Conservation (phyloP, 2,797 vertebrate genomes). For the Ambastaia sidthimunki region DNA sequence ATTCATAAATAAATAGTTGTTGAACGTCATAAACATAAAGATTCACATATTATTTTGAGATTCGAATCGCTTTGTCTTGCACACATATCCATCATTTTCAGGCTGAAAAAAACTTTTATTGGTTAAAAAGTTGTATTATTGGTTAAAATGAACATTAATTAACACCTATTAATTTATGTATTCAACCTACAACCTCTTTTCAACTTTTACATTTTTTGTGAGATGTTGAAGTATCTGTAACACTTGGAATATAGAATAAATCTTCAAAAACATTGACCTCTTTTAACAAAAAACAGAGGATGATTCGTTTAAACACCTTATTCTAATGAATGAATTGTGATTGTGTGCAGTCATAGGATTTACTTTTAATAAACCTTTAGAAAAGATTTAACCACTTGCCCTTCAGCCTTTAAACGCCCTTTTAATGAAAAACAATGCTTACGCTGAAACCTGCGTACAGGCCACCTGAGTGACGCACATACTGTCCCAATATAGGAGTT, state of each 20-base stretch:
- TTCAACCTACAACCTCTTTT: background rate
- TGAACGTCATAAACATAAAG: conserved; percentile 9
- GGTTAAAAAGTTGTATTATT: too few species aligned
- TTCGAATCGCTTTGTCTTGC: background rate
- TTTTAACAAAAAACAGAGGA: too few species aligned
- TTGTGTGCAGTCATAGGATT: background rate
- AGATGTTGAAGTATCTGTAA: too few species aligned
- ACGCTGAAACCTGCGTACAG: background rate
- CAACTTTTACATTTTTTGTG: background rate
- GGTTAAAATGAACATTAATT: background rate
- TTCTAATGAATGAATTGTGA: background rate
- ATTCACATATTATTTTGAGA: background rate
- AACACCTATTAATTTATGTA: background rate
- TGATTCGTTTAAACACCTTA: too few species aligned
- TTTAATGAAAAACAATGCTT: background rate
- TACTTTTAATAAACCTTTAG: background rate
- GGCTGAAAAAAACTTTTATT: background rate
- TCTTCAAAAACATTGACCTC: too few species aligned
- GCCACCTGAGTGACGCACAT: background rate
- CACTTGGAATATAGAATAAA: too few species aligned
- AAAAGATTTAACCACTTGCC: background rate
- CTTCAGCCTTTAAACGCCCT: background rate
- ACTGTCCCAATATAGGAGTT: background rate
- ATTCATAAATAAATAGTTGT: conserved; percentile 24
- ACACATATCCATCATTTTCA: background rate